Evolutionary conservation across 2,113 vertebrate genomes (phyloP).

Genomic region (Sinocyclocheilus grahami): DNA sequence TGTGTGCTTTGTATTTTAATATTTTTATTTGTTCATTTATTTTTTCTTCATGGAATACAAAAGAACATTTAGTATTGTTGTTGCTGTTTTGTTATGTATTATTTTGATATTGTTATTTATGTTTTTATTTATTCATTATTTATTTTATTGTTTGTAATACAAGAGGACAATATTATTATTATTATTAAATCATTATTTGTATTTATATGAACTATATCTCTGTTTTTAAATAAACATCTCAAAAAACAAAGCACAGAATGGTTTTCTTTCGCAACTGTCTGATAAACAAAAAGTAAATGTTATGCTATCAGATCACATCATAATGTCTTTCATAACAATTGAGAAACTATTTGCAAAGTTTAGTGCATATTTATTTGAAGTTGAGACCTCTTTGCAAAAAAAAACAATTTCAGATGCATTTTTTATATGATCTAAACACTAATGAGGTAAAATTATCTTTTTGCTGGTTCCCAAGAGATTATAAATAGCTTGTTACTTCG

Average conservation of each 20-base stretch:
- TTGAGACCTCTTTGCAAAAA: background rate
- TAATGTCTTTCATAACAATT: background rate
- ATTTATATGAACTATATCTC: background rate
- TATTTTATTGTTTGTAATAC: background rate
- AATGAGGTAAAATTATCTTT: background rate
- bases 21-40: background rate
- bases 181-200: too few relatives aligned
- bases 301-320: background rate
- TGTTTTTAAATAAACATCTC: background rate
- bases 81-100: too few relatives aligned
- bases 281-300: background rate
- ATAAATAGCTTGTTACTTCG: constrained; percentile 4
- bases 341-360: background rate
- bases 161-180: background rate
- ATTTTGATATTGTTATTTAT: too few relatives aligned
- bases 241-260: background rate
- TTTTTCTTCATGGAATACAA: background rate
- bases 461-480: background rate
- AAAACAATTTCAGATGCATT: too few relatives aligned
- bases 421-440: background rate
- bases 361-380: background rate
- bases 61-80: background rate
- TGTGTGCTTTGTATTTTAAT: too few relatives aligned
- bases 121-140: background rate
- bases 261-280: background rate